phyloP scores from a whole-genome alignment of 2,113 vertebrate species.

The Spea multiplicata region DNA sequence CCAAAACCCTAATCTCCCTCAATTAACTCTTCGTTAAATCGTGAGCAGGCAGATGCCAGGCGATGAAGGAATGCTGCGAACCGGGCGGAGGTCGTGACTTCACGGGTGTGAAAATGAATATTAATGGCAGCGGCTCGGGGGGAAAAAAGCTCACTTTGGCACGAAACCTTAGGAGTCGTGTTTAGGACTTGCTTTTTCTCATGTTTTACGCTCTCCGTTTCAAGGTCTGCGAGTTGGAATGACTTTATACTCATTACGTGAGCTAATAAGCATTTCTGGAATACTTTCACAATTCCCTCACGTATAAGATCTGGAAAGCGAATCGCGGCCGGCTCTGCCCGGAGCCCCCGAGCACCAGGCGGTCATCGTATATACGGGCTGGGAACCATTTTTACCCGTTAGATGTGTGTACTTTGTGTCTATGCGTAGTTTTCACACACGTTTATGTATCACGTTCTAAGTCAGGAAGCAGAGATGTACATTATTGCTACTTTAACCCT shows the following conservation, averaged over 20 bases:
- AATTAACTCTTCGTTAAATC: background rate
- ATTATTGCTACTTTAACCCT: no score
- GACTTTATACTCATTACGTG: conserved; percentile 23
- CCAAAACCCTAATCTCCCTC: background rate
- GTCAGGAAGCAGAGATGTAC: no score
- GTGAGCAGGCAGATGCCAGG: background rate
- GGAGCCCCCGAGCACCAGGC: conserved; percentile 1
- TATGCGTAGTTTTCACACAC: no score
- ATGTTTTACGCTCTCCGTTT: conserved; percentile 13
- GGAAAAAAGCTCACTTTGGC: conserved; percentile 12
- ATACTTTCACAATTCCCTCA: conserved; percentile 23
- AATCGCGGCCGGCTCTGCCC: background rate
- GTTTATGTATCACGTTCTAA: no score
- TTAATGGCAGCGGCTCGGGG: background rate
- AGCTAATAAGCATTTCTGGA: conserved; percentile 42
- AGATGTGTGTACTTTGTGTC: no score
- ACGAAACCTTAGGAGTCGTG: background rate
- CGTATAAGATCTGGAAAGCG: conserved; percentile 1
- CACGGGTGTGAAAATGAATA: conserved; percentile 21
- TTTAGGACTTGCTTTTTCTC: background rate
- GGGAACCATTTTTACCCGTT: no score
- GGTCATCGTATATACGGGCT: no score
- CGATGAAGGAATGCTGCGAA: conserved; percentile 9
- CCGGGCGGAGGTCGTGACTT: background rate
- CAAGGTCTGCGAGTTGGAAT: conserved; percentile 29